Evolutionary conservation across 2,797 vertebrate species (phyloP).

Genomic region (Choloepus didactylus): DNA sequence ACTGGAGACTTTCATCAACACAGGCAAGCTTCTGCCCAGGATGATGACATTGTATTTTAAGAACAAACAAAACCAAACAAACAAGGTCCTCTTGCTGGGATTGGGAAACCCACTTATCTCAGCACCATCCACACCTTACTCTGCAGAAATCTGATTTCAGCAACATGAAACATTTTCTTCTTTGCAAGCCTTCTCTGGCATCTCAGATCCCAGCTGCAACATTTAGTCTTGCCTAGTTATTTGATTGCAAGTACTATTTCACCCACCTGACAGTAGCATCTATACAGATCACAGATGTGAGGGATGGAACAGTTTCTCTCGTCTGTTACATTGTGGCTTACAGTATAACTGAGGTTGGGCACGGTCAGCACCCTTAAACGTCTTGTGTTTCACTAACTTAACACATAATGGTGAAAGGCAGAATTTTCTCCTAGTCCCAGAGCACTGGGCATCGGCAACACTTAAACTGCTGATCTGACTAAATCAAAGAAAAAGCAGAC

Average conservation of each 20-base stretch:
- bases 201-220: too few relatives aligned
- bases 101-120: neutral
- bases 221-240: too few relatives aligned
- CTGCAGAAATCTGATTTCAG: neutral
- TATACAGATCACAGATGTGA: neutral
- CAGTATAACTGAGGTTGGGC: neutral
- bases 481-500: neutral
- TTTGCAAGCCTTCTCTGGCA: too few relatives aligned
- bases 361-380: neutral
- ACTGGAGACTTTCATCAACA: neutral
- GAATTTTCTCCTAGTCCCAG: neutral
- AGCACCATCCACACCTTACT: neutral
- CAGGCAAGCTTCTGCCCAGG: neutral
- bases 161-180: neutral
- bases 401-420: neutral
- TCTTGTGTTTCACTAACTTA: neutral
- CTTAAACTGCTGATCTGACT: neutral
- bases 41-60: neutral
- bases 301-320: neutral
- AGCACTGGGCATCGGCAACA: neutral
- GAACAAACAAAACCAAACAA: neutral
- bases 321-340: neutral
- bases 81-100: neutral
- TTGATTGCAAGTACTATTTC: neutral
- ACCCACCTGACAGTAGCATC: neutral